These are phyloP conservation scores for Epinephelus malabaricus DNA, from an alignment of 2,797 vertebrate species.

Conservation along the genomic window DNA sequence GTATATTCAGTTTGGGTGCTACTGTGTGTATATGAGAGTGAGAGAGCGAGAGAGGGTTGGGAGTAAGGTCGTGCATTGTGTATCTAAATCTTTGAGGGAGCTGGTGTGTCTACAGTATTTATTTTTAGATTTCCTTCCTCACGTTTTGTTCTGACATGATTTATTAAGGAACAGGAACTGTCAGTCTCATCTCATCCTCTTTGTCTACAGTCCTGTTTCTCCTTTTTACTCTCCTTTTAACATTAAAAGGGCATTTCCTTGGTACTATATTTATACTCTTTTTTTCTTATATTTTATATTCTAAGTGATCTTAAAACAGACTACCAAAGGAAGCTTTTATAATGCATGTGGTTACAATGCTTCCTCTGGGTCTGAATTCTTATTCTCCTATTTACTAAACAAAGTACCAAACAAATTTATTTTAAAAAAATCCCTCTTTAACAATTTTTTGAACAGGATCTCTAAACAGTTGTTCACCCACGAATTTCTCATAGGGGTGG, in stretches of 20 bases:
- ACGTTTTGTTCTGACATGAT: slow-evolving; percentile 36
- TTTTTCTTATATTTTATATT: neutral
- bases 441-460: no score
- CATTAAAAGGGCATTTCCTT: slow-evolving; percentile 13
- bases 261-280: neutral
- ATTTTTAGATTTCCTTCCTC: slow-evolving; percentile 39
- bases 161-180: slow-evolving; percentile 29
- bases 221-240: neutral
- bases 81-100: slow-evolving; percentile 21
- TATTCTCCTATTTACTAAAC: neutral
- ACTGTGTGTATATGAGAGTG: neutral
- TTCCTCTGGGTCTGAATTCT: neutral
- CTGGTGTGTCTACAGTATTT: slow-evolving; percentile 14
- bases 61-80: slow-evolving; percentile 19
- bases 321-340: neutral
- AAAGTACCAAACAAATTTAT: neutral
- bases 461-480: no score
- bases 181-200: slow-evolving; percentile 39
- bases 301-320: neutral
- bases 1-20: slow-evolving; percentile 2
- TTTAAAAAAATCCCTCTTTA: neutral
- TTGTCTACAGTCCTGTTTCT: slow-evolving; percentile 1
- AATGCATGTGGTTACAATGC: neutral
- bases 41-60: neutral
- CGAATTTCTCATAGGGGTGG: no score